These are phyloP conservation scores for Calcarius ornatus DNA, from an alignment of 2,113 vertebrate species.

Conservation along the genomic window DNA sequence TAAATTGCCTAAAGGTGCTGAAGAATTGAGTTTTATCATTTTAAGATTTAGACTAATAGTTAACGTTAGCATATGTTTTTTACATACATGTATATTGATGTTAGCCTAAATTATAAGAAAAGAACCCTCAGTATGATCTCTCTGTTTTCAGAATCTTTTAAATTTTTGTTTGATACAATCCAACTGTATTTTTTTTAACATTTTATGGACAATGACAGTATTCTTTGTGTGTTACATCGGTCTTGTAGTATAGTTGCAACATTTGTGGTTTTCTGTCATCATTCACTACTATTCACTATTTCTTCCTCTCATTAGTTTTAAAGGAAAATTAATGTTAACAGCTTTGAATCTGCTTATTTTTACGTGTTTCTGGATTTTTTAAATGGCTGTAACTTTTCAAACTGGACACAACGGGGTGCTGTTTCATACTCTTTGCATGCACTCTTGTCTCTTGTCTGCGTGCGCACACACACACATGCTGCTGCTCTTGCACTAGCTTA, in stretches of 20 bases:
- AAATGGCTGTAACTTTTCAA: neutral
- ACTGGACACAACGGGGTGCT: constrained; percentile 46
- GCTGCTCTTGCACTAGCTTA: neutral
- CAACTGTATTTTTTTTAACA: neutral
- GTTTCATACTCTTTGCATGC: neutral
- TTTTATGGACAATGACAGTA: neutral
- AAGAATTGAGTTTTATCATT: neutral
- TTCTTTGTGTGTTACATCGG: neutral
- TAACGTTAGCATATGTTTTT: neutral
- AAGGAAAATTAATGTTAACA: neutral
- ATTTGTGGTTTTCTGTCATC: neutral
- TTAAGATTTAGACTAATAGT: neutral
- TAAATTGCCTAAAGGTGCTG: neutral
- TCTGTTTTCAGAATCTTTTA: neutral
- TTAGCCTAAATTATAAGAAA: neutral
- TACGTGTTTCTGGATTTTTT: accelerated
- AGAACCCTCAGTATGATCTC: neutral
- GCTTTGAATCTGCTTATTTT: neutral
- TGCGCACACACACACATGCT: accelerated
- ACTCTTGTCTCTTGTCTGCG: accelerated
- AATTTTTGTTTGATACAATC: neutral
- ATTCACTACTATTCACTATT: neutral
- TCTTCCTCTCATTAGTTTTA: neutral
- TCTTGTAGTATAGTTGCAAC: neutral
- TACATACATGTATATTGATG: neutral